Conservation (phyloP, 2,888 invertebrate species). For the Drosophila eohydei region DNA sequence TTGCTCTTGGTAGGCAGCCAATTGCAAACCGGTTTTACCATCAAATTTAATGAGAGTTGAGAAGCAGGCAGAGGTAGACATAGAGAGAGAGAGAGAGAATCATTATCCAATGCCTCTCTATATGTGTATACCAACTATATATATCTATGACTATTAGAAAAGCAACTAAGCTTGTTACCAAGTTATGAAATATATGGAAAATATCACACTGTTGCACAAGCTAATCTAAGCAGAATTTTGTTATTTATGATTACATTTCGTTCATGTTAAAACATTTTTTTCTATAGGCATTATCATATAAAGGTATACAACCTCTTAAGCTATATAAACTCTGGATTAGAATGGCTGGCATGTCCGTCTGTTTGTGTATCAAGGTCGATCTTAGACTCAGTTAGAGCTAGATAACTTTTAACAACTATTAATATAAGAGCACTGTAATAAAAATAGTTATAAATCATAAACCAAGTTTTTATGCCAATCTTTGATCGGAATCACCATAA, state of each 20-base stretch:
- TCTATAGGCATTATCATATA: background rate
- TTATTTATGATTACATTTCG: background rate
- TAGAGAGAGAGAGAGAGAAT: background rate
- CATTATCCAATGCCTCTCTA: slow-evolving; percentile 25
- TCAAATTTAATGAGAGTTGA: slow-evolving; percentile 39
- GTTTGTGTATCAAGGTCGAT: background rate
- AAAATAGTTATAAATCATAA: too few relatives aligned
- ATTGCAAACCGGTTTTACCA: slow-evolving; percentile 67
- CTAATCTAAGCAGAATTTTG: too few relatives aligned
- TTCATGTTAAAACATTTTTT: background rate
- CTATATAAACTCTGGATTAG: background rate
- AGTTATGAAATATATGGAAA: background rate
- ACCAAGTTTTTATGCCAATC: too few relatives aligned
- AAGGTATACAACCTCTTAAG: background rate
- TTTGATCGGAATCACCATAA: background rate
- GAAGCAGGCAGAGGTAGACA: background rate
- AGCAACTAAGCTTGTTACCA: background rate
- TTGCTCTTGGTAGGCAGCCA: slow-evolving; percentile 37
- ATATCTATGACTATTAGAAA: background rate
- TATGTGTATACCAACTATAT: background rate
- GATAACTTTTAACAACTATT: too few relatives aligned
- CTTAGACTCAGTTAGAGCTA: background rate
- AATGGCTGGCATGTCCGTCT: background rate
- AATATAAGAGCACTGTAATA: too few relatives aligned
- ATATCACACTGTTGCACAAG: background rate